These are phyloP conservation scores for Drosophila lacteicornis DNA, from an alignment of 1,140 invertebrate species.

Conservation along the genomic window DNA sequence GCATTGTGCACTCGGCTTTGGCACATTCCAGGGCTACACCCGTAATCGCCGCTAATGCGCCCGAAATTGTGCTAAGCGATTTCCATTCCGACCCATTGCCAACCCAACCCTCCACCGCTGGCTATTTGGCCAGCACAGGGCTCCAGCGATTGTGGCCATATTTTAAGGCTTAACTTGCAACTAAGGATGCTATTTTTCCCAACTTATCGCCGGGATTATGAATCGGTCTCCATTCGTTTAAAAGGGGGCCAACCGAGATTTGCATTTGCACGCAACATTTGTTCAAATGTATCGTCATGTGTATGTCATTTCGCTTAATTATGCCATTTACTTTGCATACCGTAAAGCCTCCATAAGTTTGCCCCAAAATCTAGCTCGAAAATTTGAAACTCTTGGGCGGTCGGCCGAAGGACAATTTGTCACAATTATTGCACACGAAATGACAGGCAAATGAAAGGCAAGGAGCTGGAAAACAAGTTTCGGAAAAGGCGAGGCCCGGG, in stretches of 20 bases:
- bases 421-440: conserved; percentile 76
- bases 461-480: conserved; percentile 74
- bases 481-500: conserved; percentile 20
- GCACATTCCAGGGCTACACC: conserved; percentile 28
- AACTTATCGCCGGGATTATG: conserved; percentile 47
- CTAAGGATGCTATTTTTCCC: conserved; percentile 21
- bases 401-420: conserved; percentile 71
- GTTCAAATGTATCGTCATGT: conserved; percentile 38
- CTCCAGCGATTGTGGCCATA: conserved; percentile 12
- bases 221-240: conserved; percentile 24
- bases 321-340: conserved; percentile 53
- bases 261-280: conserved; percentile 50
- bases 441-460: conserved; percentile 75
- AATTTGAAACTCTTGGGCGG: conserved; percentile 21
- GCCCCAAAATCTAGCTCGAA: conserved; percentile 41
- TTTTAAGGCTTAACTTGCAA: conserved; percentile 22
- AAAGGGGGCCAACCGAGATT: conserved; percentile 4
- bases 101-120: neutral
- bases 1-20: conserved; percentile 38
- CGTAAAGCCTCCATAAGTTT: conserved; percentile 62
- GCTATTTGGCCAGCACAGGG: conserved; percentile 2
- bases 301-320: conserved; percentile 49
- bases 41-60: conserved; percentile 67
- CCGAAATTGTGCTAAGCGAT: conserved; percentile 67
- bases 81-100: conserved; percentile 29